Evolutionary conservation across 1,140 invertebrate genomes (phyloP), one percentile per base, ranked within the genome.

Genomic region (Triops cancriformis): DNA sequence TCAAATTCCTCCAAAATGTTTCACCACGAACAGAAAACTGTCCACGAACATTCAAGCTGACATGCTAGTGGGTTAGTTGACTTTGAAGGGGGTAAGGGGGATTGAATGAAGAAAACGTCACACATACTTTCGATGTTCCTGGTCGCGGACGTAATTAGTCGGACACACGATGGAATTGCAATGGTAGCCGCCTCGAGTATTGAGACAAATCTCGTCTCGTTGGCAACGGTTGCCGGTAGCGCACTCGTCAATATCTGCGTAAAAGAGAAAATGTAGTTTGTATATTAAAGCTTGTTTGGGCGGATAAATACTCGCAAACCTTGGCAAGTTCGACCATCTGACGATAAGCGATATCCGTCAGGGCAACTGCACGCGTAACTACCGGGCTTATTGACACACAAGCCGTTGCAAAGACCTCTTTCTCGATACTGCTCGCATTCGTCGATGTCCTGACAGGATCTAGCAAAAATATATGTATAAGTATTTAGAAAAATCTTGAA

Each of bases 191-290:
- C 97, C 97, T 73, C 92, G 86, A 0, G 90, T 94, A 84, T 99
- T 99, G 76, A 97, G 89, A 83, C 97, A 99, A 37, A 93, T 90
- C 80, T 95, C 90, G 74, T 92, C 90, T 0, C 84, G 80, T 43
- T 88, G 80, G 79, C 90, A 91, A 1, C 89, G 86, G 11, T 86
- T 86, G 5, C 86, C 87, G 1, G 83, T 83, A n/a, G 87, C 85
- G 82, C 95, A 98, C 85, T 98, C 96, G 83, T 98, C 91, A 79
- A 97, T 91, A 86, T 98, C 95, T 91, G n/a, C n/a, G n/a, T n/a
- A 81, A 11, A 84, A 84, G 76, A 79, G 76, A 80, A 79, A 80
- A 80, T 72, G 72, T 73, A 42, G 18, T 73, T 12, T 18, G 74
- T 77, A 75, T 81, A 28, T 73, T 6, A 23, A 76, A 27, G 64